A percentile compares a stretch with the other conserved stretches of the same genome.
Evolutionary conservation across 2,113 vertebrate species (phyloP).

Genomic region (Cheirogaleus medius): DNA sequence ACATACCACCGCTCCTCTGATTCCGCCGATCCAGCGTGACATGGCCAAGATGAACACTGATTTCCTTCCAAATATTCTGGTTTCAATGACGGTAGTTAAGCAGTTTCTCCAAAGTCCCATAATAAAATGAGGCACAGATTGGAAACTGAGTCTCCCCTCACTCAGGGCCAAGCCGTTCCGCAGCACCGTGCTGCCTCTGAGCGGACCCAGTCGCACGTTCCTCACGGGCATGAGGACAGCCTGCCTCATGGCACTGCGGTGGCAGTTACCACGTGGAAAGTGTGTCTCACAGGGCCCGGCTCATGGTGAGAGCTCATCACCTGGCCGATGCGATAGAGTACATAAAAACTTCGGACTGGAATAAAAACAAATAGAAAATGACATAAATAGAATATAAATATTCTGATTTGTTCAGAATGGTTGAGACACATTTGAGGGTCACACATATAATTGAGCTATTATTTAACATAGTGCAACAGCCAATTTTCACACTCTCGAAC

Average conservation of each 20-base stretch:
- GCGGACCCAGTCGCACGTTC: accelerated
- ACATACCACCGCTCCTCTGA: neutral
- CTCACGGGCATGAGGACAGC: accelerated
- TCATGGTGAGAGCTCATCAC: neutral
- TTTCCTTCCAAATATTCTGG: neutral
- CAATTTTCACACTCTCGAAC: neutral
- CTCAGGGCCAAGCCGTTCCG: neutral
- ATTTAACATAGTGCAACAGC: neutral
- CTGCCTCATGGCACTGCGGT: accelerated
- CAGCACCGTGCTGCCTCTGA: neutral
- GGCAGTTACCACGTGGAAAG: accelerated
- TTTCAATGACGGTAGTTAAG: neutral
- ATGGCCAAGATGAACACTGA: neutral
- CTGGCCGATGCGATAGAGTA: accelerated
- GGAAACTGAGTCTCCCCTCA: neutral
- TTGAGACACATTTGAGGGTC: neutral
- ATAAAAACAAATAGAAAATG: neutral
- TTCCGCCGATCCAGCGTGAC: neutral
- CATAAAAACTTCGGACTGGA: neutral
- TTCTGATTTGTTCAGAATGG: neutral
- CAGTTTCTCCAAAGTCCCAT: neutral
- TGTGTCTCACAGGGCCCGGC: accelerated
- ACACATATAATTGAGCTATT: neutral
- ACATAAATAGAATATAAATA: neutral
- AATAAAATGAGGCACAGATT: neutral